Conservation (phyloP, 2,888 invertebrate species). For the Synanthedon formicaeformis region DNA sequence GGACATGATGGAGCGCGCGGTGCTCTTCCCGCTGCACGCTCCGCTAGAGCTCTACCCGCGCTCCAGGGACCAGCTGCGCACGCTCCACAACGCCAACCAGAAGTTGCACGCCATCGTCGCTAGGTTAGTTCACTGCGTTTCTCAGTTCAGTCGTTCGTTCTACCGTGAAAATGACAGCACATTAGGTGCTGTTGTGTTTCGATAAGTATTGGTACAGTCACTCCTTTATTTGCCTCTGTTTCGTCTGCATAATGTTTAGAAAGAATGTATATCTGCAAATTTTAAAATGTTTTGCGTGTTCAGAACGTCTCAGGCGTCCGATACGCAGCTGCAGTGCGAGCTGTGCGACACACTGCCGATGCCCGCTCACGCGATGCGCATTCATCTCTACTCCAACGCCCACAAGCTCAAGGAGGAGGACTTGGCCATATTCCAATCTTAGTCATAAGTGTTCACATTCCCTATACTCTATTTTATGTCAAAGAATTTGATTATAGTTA, state of each 20-base stretch:
- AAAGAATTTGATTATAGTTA: no score
- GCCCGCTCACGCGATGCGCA: conserved; percentile 55
- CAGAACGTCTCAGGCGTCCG: conserved; percentile 36
- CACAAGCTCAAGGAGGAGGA: conserved; percentile 57
- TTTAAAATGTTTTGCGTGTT: neutral
- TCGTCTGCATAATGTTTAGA: no score
- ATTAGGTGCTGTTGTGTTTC: no score
- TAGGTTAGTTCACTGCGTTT: no score
- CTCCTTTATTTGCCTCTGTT: no score
- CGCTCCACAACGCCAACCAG: conserved; percentile 37
- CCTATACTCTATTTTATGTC: no score
- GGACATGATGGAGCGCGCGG: conserved; percentile 36
- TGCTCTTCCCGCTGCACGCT: conserved; percentile 48
- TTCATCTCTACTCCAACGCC: conserved; percentile 56
- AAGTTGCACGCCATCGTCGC: conserved; percentile 31
- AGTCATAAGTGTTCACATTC: conserved; percentile 8
- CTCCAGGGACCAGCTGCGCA: conserved; percentile 24
- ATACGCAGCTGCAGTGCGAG: conserved; percentile 42
- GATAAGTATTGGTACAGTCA: no score
- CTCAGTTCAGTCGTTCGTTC: no score
- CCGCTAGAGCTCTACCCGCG: conserved; percentile 40
- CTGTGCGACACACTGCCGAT: conserved; percentile 49
- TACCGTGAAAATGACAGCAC: no score
- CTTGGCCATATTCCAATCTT: conserved; percentile 30
- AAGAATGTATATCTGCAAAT: neutral